Evolutionary conservation across 1,140 invertebrate species (phyloP).

Genomic region (Aphelenchoides avenae): DNA sequence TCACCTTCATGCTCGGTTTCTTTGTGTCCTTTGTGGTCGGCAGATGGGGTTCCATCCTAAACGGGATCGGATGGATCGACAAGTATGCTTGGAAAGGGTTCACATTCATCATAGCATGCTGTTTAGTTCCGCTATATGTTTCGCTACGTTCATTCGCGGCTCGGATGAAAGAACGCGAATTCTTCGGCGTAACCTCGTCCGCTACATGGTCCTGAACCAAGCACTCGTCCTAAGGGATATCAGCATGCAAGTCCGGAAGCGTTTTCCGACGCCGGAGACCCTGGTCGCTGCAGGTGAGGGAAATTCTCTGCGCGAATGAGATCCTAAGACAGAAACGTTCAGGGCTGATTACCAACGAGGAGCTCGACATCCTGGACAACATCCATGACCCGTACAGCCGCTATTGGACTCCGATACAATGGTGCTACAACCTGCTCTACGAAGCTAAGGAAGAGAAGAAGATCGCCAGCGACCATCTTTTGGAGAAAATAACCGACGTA

Average conservation of each 20-base stretch:
- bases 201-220: slow-evolving; percentile 47
- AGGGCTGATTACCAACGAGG: slow-evolving; percentile 44
- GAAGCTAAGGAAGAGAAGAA: slow-evolving; percentile 43
- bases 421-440: slow-evolving; percentile 40
- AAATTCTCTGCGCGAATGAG: too few relatives aligned
- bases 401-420: slow-evolving; percentile 57
- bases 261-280: slow-evolving; percentile 55
- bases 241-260: slow-evolving; percentile 50
- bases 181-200: slow-evolving; percentile 56
- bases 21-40: slow-evolving; percentile 42
- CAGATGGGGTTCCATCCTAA: slow-evolving; percentile 46
- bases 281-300: slow-evolving; percentile 45
- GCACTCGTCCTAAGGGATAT: slow-evolving; percentile 51
- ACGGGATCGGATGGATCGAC: slow-evolving; percentile 56
- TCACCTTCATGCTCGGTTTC: slow-evolving; percentile 47
- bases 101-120: background rate
- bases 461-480: slow-evolving; percentile 45
- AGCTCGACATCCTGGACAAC: slow-evolving; percentile 39
- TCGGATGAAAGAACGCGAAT: slow-evolving; percentile 75
- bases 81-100: slow-evolving; percentile 36
- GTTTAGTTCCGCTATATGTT: slow-evolving; percentile 35
- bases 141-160: slow-evolving; percentile 48
- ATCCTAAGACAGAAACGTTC: slow-evolving; percentile 15
- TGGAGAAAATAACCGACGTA: slow-evolving; percentile 39
- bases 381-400: slow-evolving; percentile 41